phyloP scores from a whole-genome alignment of 2,797 vertebrate species.

The Nannoperca obscura region DNA sequence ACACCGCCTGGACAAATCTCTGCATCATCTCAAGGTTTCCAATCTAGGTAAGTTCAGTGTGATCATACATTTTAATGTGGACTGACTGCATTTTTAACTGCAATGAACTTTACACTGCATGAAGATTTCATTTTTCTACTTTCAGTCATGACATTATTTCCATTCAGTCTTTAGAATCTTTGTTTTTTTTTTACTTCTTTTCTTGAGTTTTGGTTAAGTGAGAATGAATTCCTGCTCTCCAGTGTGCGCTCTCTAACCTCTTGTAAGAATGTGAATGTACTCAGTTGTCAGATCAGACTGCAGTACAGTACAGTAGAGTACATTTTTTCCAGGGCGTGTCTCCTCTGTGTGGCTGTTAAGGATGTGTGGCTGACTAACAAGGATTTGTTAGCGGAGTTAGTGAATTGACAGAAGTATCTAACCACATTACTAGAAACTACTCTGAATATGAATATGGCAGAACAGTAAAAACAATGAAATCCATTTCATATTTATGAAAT shows the following conservation, averaged over 20 bases:
- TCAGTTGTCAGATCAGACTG: background rate
- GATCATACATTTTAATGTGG: background rate
- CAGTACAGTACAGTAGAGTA: slow-evolving; percentile 8
- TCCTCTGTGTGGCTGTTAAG: slow-evolving; percentile 8
- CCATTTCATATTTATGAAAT: background rate
- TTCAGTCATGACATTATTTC: slow-evolving; percentile 18
- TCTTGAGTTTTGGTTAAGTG: background rate
- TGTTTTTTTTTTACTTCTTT: background rate
- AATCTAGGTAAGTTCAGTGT: slow-evolving; percentile 71
- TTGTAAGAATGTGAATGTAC: background rate
- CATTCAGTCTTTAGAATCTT: background rate
- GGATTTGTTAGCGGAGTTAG: background rate
- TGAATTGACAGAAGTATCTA: background rate
- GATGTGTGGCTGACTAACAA: slow-evolving; percentile 30
- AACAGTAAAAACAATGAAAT: background rate
- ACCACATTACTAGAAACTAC: background rate
- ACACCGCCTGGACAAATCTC: slow-evolving; percentile 58
- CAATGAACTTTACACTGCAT: background rate
- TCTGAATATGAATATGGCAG: background rate
- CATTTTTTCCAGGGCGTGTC: slow-evolving; percentile 76
- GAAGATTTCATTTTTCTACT: background rate
- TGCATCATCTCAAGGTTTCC: slow-evolving; percentile 62
- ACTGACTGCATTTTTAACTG: background rate
- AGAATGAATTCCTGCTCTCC: background rate
- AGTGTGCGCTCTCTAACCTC: background rate